A percentile compares a stretch with the other conserved stretches of the same genome.
Evolutionary conservation across 2,113 vertebrate species (phyloP).

Genomic region (Antigone vipio): DNA sequence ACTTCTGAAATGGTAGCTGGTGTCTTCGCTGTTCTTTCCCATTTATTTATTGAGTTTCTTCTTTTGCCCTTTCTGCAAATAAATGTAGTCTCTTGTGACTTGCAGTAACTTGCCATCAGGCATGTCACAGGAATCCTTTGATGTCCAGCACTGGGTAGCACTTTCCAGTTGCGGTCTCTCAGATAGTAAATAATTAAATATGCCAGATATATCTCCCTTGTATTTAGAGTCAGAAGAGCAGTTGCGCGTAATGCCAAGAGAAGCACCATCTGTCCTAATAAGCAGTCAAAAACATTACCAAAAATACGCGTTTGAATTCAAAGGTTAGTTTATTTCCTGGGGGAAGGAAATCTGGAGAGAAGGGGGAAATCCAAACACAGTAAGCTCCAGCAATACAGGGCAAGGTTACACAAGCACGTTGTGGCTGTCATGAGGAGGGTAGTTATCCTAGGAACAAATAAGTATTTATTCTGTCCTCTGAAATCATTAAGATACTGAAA

Average conservation of each 20-base stretch:
- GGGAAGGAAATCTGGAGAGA: neutral
- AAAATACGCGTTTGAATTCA: constrained; percentile 7
- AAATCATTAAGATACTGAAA: neutral
- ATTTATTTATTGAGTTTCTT: neutral
- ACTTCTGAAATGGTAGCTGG: neutral
- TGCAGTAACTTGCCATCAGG: neutral
- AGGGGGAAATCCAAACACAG: neutral
- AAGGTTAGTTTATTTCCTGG: neutral
- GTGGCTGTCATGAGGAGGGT: neutral
- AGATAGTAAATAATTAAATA: neutral
- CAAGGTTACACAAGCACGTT: neutral
- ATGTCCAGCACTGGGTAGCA: neutral
- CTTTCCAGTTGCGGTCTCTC: neutral
- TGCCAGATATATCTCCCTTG: neutral
- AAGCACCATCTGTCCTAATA: neutral
- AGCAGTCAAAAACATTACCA: neutral
- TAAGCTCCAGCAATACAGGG: neutral
- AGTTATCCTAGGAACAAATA: neutral
- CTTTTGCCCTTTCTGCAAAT: neutral
- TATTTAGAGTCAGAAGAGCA: neutral
- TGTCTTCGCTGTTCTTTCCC: neutral
- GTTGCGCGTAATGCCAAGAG: neutral
- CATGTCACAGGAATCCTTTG: neutral
- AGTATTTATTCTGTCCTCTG: neutral
- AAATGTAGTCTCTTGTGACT: neutral